phyloP scores from a whole-genome alignment of 1,140 invertebrate species.

The Macrobrachium rosenbergii region DNA sequence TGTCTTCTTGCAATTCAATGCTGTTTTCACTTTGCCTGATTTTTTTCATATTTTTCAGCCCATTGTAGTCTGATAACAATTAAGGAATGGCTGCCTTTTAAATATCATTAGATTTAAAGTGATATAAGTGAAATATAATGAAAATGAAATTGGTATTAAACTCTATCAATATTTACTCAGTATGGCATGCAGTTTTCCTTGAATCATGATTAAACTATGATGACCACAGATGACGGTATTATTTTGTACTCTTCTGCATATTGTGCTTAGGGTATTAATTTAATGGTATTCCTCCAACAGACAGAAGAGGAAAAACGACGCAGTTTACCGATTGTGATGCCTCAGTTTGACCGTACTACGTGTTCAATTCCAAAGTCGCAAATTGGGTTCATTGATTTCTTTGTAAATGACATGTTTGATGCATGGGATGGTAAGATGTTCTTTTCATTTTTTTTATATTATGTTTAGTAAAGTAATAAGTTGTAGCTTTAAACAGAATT shows the following conservation, averaged over 20 bases:
- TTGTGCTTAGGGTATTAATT: no score
- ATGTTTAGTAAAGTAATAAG: neutral
- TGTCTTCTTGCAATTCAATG: no score
- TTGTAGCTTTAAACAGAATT: constrained; percentile 1
- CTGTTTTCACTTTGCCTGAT: neutral
- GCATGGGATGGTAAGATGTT: constrained; percentile 89
- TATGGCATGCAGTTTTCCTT: no score
- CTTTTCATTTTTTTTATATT: neutral
- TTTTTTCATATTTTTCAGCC: neutral
- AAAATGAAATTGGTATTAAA: no score
- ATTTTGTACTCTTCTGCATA: no score
- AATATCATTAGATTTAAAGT: no score
- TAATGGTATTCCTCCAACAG: constrained; percentile 71
- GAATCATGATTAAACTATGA: no score
- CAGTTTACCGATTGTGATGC: constrained; percentile 93
- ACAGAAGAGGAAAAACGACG: constrained; percentile 92
- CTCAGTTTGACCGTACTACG: constrained; percentile 91
- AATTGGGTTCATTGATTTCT: constrained; percentile 96
- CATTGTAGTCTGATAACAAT: no score
- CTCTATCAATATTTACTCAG: no score
- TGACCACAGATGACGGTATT: no score
- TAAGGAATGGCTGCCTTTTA: no score
- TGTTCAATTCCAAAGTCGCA: constrained; percentile 97
- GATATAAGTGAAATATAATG: no score
- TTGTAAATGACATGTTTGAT: constrained; percentile 97